phyloP scores from a whole-genome alignment of 2,113 vertebrate species.

The Chrysemys picta region DNA sequence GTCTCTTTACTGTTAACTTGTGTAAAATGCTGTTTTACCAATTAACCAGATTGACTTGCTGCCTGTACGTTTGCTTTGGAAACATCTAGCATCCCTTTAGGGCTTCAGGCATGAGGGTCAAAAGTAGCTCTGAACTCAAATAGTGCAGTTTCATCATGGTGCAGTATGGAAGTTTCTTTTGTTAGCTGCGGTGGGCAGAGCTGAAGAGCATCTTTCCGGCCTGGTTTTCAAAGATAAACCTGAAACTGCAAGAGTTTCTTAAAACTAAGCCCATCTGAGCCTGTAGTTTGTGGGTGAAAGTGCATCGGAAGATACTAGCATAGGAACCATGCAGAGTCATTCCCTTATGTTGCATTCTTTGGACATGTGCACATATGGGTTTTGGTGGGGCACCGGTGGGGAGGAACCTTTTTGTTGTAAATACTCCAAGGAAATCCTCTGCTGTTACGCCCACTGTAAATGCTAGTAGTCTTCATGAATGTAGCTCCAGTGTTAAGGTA shows the following conservation, averaged over 20 bases:
- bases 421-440: background rate
- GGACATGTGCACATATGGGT: background rate
- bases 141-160: fast-evolving
- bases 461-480: fast-evolving
- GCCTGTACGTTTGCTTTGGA: background rate
- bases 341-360: constrained; percentile 50
- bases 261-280: background rate
- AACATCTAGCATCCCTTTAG: background rate
- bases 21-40: constrained; percentile 3
- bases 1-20: background rate
- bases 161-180: constrained; percentile 41
- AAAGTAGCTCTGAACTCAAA: background rate
- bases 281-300: constrained; percentile 24
- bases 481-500: background rate
- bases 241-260: constrained; percentile 16
- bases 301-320: constrained; percentile 72
- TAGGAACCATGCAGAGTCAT: background rate
- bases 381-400: background rate
- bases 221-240: constrained; percentile 36
- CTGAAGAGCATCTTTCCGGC: constrained; percentile 15
- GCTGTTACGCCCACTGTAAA: background rate
- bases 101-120: background rate
- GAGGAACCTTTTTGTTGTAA: background rate
- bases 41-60: constrained; percentile 16
- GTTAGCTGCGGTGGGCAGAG: constrained; percentile 36